A percentile compares a stretch with the other conserved stretches of the same genome.
phyloP scores from a whole-genome alignment of 2,797 vertebrate species.

The Neopelma chrysocephalum region DNA sequence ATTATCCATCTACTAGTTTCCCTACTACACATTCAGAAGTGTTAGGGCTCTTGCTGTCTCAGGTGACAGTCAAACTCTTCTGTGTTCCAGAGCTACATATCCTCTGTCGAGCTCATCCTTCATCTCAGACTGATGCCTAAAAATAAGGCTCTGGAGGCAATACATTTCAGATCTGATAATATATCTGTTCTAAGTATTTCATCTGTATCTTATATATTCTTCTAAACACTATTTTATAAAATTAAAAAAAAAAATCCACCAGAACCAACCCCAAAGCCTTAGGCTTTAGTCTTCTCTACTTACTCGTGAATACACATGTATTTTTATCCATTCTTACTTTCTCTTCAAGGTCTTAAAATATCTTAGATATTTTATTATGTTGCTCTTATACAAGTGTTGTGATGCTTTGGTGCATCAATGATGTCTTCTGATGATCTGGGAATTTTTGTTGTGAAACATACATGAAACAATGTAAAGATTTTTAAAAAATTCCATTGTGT shows the following conservation, averaged over 20 bases:
- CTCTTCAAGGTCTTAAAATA: background rate
- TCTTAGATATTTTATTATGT: background rate
- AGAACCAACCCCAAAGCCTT: background rate
- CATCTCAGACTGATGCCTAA: background rate
- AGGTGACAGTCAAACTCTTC: background rate
- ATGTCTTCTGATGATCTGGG: background rate
- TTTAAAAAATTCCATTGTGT: background rate
- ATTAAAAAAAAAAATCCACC: background rate
- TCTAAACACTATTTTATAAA: background rate
- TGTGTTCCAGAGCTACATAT: background rate
- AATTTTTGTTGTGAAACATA: background rate
- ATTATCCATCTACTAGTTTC: background rate
- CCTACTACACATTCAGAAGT: background rate
- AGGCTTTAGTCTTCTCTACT: background rate
- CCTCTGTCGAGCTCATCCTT: background rate
- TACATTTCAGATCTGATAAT: background rate
- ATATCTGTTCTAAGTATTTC: background rate
- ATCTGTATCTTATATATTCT: background rate
- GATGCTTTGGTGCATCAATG: background rate
- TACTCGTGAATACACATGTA: background rate
- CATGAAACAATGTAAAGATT: background rate
- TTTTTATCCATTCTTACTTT: background rate
- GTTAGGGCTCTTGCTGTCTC: background rate
- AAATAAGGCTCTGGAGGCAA: background rate
- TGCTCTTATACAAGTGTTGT: background rate